Evolutionary conservation across 30 jellyfish, hydroid and myxozoan species (phyloP).

Genomic region (Mastigias papua): DNA sequence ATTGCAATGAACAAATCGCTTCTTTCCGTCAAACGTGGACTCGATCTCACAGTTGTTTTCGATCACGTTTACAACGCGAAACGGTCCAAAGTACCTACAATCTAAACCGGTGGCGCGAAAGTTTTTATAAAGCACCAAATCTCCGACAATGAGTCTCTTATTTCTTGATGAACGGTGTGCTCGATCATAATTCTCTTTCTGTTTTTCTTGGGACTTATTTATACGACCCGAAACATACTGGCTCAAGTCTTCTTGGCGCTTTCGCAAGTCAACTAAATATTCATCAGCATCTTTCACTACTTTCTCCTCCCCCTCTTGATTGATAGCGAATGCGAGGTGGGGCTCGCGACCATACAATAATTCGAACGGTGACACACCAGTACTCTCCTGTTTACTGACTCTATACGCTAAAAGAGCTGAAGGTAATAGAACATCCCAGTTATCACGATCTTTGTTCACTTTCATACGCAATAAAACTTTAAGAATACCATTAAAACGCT

Average conservation of each 20-base stretch:
- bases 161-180: background rate
- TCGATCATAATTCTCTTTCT: slow-evolving; percentile 14
- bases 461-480: no score
- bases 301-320: background rate
- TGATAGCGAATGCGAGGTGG: background rate
- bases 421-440: no score
- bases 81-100: slow-evolving; percentile 6
- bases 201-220: background rate
- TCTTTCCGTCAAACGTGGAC: background rate
- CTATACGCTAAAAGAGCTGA: no score
- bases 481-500: no score
- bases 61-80: background rate
- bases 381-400: slow-evolving; percentile 6
- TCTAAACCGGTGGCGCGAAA: background rate
- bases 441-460: no score
- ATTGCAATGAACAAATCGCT: background rate
- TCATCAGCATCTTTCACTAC: background rate
- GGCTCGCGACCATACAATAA: background rate
- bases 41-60: slow-evolving; percentile 7
- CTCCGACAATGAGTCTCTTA: background rate
- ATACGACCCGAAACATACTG: background rate
- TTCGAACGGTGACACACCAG: slow-evolving; percentile 15
- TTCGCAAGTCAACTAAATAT: no score
- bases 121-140: background rate
- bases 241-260: no score